Evolutionary conservation across 2,113 vertebrate genomes (phyloP).

Genomic region (Merops nubicus): DNA sequence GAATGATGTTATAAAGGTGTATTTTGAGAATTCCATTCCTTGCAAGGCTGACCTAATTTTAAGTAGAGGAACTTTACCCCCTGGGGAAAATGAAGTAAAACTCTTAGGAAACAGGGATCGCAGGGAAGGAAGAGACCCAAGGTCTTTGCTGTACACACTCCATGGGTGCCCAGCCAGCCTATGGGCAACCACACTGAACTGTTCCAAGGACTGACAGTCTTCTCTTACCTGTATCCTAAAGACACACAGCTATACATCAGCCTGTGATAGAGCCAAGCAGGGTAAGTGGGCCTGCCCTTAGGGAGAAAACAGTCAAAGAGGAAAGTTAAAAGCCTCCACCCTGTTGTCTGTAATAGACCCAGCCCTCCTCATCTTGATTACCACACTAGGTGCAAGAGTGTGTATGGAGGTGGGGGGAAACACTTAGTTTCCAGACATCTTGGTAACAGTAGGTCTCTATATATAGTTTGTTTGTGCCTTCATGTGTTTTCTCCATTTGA

Average conservation of each 20-base stretch:
- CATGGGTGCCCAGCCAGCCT: background rate
- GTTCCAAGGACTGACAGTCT: accelerated
- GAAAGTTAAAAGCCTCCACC: background rate
- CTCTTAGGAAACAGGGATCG: background rate
- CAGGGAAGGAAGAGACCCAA: background rate
- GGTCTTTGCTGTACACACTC: background rate
- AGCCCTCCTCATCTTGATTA: background rate
- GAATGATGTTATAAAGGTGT: background rate
- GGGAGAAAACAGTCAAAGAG: background rate
- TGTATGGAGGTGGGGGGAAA: accelerated
- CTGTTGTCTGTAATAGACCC: background rate
- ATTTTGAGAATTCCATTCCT: background rate
- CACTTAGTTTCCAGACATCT: background rate
- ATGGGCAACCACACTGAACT: background rate
- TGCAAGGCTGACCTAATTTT: background rate
- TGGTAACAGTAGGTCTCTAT: background rate
- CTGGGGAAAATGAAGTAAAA: background rate
- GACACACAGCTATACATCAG: background rate
- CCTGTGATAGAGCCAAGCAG: background rate
- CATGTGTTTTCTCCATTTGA: background rate
- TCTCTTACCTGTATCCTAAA: background rate
- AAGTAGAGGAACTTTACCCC: background rate
- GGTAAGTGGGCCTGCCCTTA: background rate
- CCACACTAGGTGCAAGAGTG: background rate
- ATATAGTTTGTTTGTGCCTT: background rate